A percentile compares a stretch with the other conserved stretches of the same genome.
phyloP scores from a whole-genome alignment of 1,140 invertebrate species.

The Sinonovacula constricta region DNA sequence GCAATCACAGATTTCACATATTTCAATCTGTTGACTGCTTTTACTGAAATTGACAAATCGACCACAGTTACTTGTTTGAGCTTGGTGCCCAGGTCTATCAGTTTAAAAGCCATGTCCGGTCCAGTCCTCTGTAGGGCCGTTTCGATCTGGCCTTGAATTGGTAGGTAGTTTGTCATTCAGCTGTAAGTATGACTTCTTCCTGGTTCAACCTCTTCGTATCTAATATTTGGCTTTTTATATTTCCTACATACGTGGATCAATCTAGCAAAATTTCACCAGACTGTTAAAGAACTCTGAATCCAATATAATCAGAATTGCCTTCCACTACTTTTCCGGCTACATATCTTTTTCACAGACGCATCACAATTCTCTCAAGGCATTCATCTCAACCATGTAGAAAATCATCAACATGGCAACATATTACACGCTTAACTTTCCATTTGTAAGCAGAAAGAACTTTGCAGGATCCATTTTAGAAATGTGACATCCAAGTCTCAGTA shows the following conservation, averaged over 20 bases:
- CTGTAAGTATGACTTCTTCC: conserved; percentile 17
- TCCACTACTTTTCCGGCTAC: conserved; percentile 38
- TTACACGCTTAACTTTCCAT: conserved; percentile 26
- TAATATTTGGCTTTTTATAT: conserved; percentile 14
- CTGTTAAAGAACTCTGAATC: conserved; percentile 8
- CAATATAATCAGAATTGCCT: conserved; percentile 20
- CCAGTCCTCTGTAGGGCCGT: conserved; percentile 28
- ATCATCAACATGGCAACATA: conserved; percentile 43
- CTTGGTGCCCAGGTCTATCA: conserved; percentile 13
- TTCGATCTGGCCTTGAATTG: conserved; percentile 26
- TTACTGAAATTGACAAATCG: conserved; percentile 21
- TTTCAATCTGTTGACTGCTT: conserved; percentile 35
- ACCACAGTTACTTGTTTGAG: conserved; percentile 11
- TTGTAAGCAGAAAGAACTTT: conserved; percentile 37
- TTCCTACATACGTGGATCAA: conserved; percentile 12
- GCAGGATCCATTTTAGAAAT: too few species aligned
- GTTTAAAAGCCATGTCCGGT: conserved; percentile 37
- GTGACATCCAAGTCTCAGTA: conserved; percentile 17
- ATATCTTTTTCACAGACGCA: conserved; percentile 28
- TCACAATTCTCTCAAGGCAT: conserved; percentile 31
- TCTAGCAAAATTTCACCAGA: conserved; percentile 3
- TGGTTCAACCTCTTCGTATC: conserved; percentile 17
- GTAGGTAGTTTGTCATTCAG: conserved; percentile 12
- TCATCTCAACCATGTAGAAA: conserved; percentile 33
- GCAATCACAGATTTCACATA: conserved; percentile 10